phyloP scores from a whole-genome alignment of 2,797 vertebrate genomes.

The Denticeps clupeoides region DNA sequence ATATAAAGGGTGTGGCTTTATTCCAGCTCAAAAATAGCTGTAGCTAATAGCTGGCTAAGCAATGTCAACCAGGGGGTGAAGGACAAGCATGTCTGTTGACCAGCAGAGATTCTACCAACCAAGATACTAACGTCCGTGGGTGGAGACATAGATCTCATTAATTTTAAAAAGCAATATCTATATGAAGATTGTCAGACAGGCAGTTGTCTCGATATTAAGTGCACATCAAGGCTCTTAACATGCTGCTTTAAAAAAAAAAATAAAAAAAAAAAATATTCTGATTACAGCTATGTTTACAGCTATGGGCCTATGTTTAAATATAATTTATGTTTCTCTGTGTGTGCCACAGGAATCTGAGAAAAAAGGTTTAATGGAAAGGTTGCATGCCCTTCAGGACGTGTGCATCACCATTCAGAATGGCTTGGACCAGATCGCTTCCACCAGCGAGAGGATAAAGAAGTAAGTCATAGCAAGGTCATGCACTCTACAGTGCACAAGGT shows the following conservation, averaged over 20 bases:
- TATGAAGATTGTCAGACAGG: too few relatives aligned
- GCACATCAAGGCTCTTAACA: too few relatives aligned
- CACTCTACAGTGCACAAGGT: neutral
- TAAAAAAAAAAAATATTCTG: neutral
- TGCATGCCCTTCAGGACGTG: slow-evolving; percentile 90
- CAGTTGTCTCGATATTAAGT: neutral
- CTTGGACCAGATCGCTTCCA: slow-evolving; percentile 79
- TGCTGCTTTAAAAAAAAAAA: neutral
- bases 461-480: slow-evolving; percentile 46
- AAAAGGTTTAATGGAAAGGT: slow-evolving; percentile 83
- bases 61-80: too few relatives aligned
- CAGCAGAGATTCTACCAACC: too few relatives aligned
- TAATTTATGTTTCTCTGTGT: neutral
- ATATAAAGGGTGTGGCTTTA: too few relatives aligned
- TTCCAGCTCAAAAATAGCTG: too few relatives aligned
- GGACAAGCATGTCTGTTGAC: too few relatives aligned
- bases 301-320: slow-evolving; percentile 4
- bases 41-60: too few relatives aligned
- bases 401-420: slow-evolving; percentile 80
- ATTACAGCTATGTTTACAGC: neutral
- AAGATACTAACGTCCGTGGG: too few relatives aligned
- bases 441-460: slow-evolving; percentile 89
- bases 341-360: slow-evolving; percentile 71
- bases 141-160: too few relatives aligned
- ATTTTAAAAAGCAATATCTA: too few relatives aligned